These are phyloP conservation scores for Diarsia rubi DNA, from an alignment of 2,888 invertebrate genomes.

Conservation along the genomic window DNA sequence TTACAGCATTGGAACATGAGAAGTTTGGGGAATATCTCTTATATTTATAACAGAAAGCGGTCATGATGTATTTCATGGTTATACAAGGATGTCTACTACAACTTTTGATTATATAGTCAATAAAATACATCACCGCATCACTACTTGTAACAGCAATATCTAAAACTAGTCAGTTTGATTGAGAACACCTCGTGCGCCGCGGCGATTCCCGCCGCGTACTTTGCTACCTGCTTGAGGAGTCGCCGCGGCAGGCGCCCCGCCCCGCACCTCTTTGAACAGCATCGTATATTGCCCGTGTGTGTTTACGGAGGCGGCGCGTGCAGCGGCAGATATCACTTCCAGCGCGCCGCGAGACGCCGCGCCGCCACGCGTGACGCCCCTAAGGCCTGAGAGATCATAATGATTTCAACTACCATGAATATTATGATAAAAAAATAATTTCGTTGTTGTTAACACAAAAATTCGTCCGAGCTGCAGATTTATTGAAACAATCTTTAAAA, in stretches of 20 bases:
- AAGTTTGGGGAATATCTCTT: background rate
- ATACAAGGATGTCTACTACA: conserved; percentile 6
- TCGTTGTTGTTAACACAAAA: conserved; percentile 25
- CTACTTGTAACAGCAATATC: conserved; percentile 9
- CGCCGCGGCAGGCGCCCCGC: no score
- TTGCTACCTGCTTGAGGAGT: no score
- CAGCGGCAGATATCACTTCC: no score
- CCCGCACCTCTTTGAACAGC: no score
- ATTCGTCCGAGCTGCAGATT: conserved; percentile 3
- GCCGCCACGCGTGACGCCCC: no score
- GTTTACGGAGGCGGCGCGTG: no score
- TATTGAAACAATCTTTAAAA: background rate
- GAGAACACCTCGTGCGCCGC: no score
- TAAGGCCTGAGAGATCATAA: background rate
- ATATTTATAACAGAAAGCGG: conserved; percentile 7
- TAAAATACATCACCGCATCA: conserved; percentile 17
- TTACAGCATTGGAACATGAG: conserved; percentile 1
- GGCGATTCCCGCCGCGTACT: no score
- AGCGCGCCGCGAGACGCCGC: no score
- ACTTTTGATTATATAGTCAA: conserved; percentile 19
- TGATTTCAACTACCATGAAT: background rate
- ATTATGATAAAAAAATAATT: conserved; percentile 24
- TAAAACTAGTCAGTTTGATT: no score
- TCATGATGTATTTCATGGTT: conserved; percentile 11
- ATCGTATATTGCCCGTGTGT: no score